A percentile compares a stretch with the other conserved stretches of the same genome.
Evolutionary conservation across 2,888 invertebrate species (phyloP).

Genomic region (Allophyes oxyacanthae): DNA sequence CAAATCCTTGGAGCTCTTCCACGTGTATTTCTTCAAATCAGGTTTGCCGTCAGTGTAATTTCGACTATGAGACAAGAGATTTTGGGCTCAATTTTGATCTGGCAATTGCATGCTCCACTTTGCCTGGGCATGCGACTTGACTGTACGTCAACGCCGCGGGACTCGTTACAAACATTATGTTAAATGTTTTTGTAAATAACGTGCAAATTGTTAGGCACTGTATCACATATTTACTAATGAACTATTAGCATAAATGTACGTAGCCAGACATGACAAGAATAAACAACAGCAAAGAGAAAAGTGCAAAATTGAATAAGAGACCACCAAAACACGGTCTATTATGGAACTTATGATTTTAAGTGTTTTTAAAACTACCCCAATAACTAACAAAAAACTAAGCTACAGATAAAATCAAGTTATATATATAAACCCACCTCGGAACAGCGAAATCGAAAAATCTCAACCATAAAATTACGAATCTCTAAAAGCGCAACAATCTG

Average conservation of each 20-base stretch:
- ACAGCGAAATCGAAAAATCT: slow-evolving; percentile 11
- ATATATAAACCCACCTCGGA: slow-evolving; percentile 4
- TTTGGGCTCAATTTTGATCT: slow-evolving; percentile 50
- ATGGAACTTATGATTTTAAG: no score
- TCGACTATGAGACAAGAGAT: slow-evolving; percentile 47
- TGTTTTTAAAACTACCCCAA: no score
- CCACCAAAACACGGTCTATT: no score
- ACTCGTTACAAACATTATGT: slow-evolving; percentile 62
- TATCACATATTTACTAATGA: slow-evolving; percentile 23
- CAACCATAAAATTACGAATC: slow-evolving; percentile 20
- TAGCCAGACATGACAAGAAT: neutral
- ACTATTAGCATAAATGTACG: slow-evolving; percentile 12
- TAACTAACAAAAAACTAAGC: neutral
- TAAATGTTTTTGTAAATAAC: slow-evolving; percentile 66
- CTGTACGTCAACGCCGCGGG: slow-evolving; percentile 59
- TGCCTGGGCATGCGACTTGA: slow-evolving; percentile 57
- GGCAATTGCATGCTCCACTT: slow-evolving; percentile 56
- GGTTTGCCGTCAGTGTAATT: slow-evolving; percentile 49
- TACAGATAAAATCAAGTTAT: slow-evolving; percentile 9
- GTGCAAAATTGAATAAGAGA: no score
- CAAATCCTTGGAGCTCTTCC: slow-evolving; percentile 42
- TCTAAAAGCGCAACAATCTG: slow-evolving; percentile 21
- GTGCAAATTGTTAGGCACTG: slow-evolving; percentile 56
- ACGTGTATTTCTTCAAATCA: slow-evolving; percentile 44
- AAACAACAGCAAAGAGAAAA: neutral